These are phyloP conservation scores for Anoplolepis gracilipes DNA, from an alignment of 1,140 invertebrate genomes.

Conservation along the genomic window DNA sequence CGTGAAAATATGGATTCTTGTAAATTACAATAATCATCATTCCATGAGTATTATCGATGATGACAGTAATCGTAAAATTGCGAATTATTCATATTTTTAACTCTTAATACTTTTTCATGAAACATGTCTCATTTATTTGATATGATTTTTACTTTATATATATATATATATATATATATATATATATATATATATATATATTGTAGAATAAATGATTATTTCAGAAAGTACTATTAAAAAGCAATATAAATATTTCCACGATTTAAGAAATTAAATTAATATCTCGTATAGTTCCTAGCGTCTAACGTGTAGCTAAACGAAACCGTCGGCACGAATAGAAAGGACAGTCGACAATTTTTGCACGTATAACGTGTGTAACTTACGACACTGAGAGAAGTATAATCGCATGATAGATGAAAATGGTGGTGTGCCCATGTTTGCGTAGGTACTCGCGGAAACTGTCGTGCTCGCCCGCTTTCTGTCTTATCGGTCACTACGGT, in stretches of 20 bases:
- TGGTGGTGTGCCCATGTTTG: conserved; percentile 33
- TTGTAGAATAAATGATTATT: background rate
- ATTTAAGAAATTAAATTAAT: background rate
- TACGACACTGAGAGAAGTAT: conserved; percentile 20
- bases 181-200: background rate
- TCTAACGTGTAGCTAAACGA: background rate
- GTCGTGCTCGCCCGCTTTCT: background rate
- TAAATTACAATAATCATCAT: conserved; percentile 30
- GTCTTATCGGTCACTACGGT: conserved; percentile 43
- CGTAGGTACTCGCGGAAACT: conserved; percentile 27
- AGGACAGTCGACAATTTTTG: background rate
- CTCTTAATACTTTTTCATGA: background rate
- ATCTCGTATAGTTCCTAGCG: background rate
- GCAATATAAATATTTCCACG: background rate
- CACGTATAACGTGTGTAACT: conserved; percentile 6
- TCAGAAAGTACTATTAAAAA: background rate
- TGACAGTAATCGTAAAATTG: background rate
- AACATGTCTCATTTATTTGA: conserved; percentile 7
- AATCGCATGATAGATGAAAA: conserved; percentile 58
- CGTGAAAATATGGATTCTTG: background rate
- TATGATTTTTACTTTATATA: too few species aligned
- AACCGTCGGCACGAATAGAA: background rate
- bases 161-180: too few species aligned
- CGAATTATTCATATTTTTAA: background rate
- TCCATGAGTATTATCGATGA: conserved; percentile 1